phyloP scores from a whole-genome alignment of 2,113 vertebrate species.

The Cyprinodon variegatus region DNA sequence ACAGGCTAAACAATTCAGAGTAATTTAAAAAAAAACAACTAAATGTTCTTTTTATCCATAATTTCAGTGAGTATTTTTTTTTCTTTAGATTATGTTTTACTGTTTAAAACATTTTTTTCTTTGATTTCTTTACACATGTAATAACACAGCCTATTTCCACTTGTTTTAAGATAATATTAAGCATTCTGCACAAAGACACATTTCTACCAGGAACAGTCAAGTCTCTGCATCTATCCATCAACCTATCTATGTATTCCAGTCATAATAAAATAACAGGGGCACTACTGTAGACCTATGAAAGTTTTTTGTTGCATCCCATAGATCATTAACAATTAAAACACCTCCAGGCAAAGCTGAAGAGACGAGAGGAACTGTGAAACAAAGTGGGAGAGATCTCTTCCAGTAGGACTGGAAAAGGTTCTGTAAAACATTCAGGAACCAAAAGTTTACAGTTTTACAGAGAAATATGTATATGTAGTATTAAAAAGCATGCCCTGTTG shows the following conservation, averaged over 20 bases:
- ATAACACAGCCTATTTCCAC: too few relatives aligned
- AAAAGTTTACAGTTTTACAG: constrained; percentile 29
- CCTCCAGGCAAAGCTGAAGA: constrained; percentile 22
- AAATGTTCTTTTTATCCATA: neutral
- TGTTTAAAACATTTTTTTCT: too few relatives aligned
- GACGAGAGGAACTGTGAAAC: neutral
- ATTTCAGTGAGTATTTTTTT: neutral
- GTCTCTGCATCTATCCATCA: neutral
- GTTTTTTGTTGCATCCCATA: constrained; percentile 8
- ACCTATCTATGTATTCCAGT: neutral
- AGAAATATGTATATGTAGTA: constrained; percentile 56
- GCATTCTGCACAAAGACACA: neutral
- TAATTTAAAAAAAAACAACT: neutral
- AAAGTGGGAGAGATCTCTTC: neutral
- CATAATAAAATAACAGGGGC: neutral
- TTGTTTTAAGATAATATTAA: neutral
- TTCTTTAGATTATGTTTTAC: too few relatives aligned
- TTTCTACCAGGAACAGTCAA: neutral
- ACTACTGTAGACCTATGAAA: neutral
- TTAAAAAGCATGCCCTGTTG: constrained; percentile 58
- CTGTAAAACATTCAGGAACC: constrained; percentile 15
- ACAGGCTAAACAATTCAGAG: neutral
- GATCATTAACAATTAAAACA: constrained; percentile 28
- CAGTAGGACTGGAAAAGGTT: constrained; percentile 7
- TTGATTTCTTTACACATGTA: too few relatives aligned